phyloP scores from a whole-genome alignment of 1,140 invertebrate species.

The Andrena cerasifolii region DNA sequence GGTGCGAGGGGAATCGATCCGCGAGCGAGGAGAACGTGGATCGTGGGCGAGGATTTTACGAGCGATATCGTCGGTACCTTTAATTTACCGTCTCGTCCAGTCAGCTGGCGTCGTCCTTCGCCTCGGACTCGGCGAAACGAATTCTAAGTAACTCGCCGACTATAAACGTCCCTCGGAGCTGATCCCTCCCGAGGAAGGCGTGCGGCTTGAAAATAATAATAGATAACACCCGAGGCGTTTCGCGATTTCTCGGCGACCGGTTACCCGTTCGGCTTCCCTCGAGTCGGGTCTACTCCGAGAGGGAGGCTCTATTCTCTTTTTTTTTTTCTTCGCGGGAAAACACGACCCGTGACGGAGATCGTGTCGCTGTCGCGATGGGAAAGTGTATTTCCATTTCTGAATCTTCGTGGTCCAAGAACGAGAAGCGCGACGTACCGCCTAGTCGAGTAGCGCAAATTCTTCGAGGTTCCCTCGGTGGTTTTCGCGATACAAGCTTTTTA shows the following conservation, averaged over 20 bases:
- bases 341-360: too few species aligned
- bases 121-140: slow-evolving; percentile 11
- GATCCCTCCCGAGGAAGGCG: not conserved
- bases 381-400: too few species aligned
- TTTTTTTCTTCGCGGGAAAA: not conserved
- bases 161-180: slow-evolving; percentile 6
- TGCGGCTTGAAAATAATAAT: slow-evolving; percentile 3
- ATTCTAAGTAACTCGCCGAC: slow-evolving; percentile 39
- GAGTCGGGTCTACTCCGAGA: not conserved
- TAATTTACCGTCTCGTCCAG: slow-evolving; percentile 35
- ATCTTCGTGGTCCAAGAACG: too few species aligned
- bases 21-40: not conserved
- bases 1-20: slow-evolving; percentile 17
- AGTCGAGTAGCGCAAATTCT: too few species aligned
- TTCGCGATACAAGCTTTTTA: too few species aligned
- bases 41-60: slow-evolving; percentile 33
- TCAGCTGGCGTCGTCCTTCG: slow-evolving; percentile 12
- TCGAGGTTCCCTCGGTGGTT: too few species aligned
- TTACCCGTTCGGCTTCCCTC: not conserved
- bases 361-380: too few species aligned
- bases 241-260: not conserved
- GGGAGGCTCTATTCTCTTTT: not conserved
- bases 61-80: slow-evolving; percentile 30
- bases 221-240: not conserved
- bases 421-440: too few species aligned